A percentile compares a stretch with the other conserved stretches of the same genome.
phyloP scores from a whole-genome alignment of 35 echinoderm and acorn worm species.

The Ophioderma brevispina region DNA sequence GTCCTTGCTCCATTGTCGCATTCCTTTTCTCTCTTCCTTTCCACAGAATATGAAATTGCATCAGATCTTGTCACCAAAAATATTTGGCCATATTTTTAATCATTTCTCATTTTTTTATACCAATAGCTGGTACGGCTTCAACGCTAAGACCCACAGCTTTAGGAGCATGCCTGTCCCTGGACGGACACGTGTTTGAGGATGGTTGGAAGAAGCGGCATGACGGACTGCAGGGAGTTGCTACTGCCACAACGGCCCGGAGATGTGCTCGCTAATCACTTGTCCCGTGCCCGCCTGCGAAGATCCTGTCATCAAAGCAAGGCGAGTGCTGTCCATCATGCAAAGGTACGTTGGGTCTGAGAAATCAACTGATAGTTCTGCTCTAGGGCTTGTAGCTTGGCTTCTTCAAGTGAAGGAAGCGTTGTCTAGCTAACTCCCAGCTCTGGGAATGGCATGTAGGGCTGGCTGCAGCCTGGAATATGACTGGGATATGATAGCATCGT shows the following conservation, averaged over 20 bases:
- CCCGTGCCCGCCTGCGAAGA: conserved; percentile 70
- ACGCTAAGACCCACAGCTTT: background rate
- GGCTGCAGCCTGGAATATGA: background rate
- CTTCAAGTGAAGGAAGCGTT: background rate
- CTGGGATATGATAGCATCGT: background rate
- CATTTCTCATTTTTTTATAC: no score
- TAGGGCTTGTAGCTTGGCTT: no score
- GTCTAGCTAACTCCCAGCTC: background rate
- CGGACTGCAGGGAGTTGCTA: conserved; percentile 93
- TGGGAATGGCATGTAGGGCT: background rate
- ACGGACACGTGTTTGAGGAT: conserved; percentile 65
- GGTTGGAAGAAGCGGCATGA: conserved; percentile 96
- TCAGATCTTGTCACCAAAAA: no score
- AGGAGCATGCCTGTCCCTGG: conserved; percentile 52
- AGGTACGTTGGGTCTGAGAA: conserved; percentile 42
- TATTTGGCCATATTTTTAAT: no score
- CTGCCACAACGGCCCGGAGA: conserved; percentile 94
- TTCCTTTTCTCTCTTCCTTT: no score
- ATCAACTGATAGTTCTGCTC: no score
- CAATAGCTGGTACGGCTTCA: background rate
- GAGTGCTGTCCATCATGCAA: conserved; percentile 92
- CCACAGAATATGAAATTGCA: no score
- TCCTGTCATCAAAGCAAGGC: conserved; percentile 68
- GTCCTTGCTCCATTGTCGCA: no score
- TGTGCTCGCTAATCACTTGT: conserved; percentile 95